phyloP scores from a whole-genome alignment of 1,140 invertebrate species.

The Acromyrmex heyeri region DNA sequence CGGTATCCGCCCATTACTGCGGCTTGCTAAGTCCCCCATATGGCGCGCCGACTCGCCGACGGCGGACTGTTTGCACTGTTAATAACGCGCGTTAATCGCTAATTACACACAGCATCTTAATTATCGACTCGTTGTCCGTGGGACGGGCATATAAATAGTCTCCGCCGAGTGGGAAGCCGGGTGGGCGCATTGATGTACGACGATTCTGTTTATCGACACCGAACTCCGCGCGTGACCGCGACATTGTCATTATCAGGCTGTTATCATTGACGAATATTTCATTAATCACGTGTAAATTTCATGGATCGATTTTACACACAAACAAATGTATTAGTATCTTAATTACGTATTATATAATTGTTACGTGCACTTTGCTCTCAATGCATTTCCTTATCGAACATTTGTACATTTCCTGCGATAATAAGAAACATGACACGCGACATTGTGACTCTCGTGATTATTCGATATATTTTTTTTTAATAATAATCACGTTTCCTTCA shows the following conservation, averaged over 20 bases:
- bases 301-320: background rate
- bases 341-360: background rate
- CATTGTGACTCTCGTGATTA: background rate
- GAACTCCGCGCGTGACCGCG: background rate
- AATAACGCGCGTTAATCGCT: constrained; percentile 74
- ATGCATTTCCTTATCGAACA: constrained; percentile 5
- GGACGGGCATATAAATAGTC: constrained; percentile 70
- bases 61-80: constrained; percentile 63
- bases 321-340: background rate
- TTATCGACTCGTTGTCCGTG: constrained; percentile 75
- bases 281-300: background rate
- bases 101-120: constrained; percentile 79
- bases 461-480: background rate
- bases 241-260: background rate
- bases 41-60: constrained; percentile 47
- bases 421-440: background rate
- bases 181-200: constrained; percentile 22
- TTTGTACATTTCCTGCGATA: background rate
- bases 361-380: background rate
- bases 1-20: constrained; percentile 34
- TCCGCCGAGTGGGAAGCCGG: background rate
- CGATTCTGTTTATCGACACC: constrained; percentile 30
- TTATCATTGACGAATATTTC: background rate
- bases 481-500: background rate
- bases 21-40: constrained; percentile 43